Percentiles rank a stretch among this genome's conserved stretches.
phyloP scores from a whole-genome alignment of 2,888 invertebrate genomes.

The Corythucha ciliata region DNA sequence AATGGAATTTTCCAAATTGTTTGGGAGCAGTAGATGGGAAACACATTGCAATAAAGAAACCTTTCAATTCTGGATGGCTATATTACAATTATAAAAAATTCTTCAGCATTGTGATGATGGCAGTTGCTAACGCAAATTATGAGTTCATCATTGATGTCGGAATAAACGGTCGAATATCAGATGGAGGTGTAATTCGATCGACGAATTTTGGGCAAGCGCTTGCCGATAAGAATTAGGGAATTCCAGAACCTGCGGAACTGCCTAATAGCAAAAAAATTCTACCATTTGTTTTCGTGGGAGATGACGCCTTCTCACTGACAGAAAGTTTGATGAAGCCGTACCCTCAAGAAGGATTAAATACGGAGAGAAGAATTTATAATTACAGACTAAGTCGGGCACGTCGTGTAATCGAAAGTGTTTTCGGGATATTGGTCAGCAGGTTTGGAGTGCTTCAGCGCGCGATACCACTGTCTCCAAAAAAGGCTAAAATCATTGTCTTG shows the following conservation, averaged over 20 bases:
- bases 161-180: constrained; percentile 16
- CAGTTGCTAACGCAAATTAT: constrained; percentile 23
- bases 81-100: constrained; percentile 36
- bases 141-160: constrained; percentile 23
- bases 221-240: no score
- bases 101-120: constrained; percentile 18
- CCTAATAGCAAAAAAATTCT: no score
- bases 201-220: no score
- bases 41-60: constrained; percentile 35
- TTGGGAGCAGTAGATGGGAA: constrained; percentile 35
- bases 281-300: constrained; percentile 3
- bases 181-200: no score
- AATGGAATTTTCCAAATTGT: constrained; percentile 34
- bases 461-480: no score
- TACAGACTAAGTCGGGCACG: constrained; percentile 12
- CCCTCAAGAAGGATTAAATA: background rate
- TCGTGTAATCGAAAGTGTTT: constrained; percentile 4
- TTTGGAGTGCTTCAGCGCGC: constrained; percentile 27
- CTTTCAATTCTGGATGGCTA: constrained; percentile 33
- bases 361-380: constrained; percentile 15
- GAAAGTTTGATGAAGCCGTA: constrained; percentile 6
- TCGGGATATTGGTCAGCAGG: constrained; percentile 6
- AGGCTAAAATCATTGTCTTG: no score
- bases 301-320: constrained; percentile 9
- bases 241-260: no score